Conservation (phyloP, 2,888 invertebrate species). For the Uloborus plumipes region DNA sequence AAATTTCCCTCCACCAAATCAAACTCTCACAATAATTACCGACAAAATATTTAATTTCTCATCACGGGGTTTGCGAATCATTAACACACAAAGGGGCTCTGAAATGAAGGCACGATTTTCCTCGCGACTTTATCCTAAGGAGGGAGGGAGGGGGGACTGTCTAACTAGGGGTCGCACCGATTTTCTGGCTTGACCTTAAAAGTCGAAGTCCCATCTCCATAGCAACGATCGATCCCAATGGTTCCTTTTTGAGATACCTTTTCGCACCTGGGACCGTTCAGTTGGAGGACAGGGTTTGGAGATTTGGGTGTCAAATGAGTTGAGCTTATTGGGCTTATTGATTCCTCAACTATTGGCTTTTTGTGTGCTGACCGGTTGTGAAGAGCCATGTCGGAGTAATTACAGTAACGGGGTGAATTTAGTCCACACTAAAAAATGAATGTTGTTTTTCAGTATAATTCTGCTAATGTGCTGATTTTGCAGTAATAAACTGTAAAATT, state of each 20-base stretch:
- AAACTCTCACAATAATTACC: slow-evolving; percentile 12
- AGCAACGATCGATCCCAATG: slow-evolving; percentile 43
- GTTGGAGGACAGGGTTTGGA: background rate
- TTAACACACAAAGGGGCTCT: slow-evolving; percentile 6
- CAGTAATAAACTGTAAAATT: too few relatives aligned
- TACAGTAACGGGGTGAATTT: too few relatives aligned
- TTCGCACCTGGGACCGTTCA: slow-evolving; percentile 36
- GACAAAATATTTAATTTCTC: slow-evolving; percentile 43
- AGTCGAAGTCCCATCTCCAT: slow-evolving; percentile 49
- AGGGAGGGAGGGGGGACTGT: background rate
- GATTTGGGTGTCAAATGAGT: too few relatives aligned
- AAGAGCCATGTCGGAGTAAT: too few relatives aligned
- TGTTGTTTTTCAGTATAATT: too few relatives aligned
- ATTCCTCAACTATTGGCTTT: too few relatives aligned
- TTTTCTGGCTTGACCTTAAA: slow-evolving; percentile 55
- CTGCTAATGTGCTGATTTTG: too few relatives aligned
- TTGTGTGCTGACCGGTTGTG: too few relatives aligned
- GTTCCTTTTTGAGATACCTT: slow-evolving; percentile 48
- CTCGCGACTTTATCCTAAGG: background rate
- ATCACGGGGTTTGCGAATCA: slow-evolving; percentile 7
- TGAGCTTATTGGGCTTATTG: too few relatives aligned
- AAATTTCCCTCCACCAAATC: too few relatives aligned
- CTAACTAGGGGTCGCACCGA: slow-evolving; percentile 15
- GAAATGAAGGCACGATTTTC: background rate
- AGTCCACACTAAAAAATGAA: too few relatives aligned